These are phyloP conservation scores for Herpailurus yagouaroundi DNA, from an alignment of 2,113 vertebrate species.

Conservation along the genomic window DNA sequence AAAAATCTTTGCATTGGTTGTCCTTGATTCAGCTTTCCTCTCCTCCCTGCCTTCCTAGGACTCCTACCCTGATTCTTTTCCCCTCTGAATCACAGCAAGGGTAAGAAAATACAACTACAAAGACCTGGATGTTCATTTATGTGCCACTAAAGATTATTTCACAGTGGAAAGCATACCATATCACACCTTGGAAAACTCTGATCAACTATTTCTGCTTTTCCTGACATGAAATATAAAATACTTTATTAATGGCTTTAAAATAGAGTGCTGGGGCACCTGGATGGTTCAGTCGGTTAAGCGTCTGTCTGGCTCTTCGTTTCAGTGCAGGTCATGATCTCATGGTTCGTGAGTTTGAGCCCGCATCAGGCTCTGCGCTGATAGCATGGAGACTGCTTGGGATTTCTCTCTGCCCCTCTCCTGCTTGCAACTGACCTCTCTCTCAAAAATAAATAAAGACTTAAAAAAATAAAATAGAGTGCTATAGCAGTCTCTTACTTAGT, in stretches of 20 bases:
- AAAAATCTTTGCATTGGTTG: not conserved
- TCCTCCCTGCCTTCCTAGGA: not conserved
- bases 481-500: not conserved
- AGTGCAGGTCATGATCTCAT: too few species aligned
- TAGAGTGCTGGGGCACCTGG: not conserved
- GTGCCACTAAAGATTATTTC: not conserved
- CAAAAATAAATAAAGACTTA: too few species aligned
- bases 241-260: slow-evolving; percentile 37
- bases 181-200: not conserved
- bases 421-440: too few species aligned
- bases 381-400: too few species aligned
- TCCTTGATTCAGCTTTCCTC: not conserved
- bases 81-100: not conserved
- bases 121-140: not conserved
- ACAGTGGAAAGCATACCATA: not conserved
- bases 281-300: too few species aligned
- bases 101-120: not conserved
- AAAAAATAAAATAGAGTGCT: not conserved
- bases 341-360: too few species aligned
- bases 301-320: too few species aligned
- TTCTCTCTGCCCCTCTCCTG: too few species aligned
- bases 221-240: not conserved
- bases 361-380: too few species aligned
- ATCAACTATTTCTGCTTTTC: not conserved
- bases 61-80: not conserved